A percentile compares a stretch with the other conserved stretches of the same genome.
These are phyloP conservation scores for Syndactyla subalaris DNA, from an alignment of 2,797 vertebrate species.

Conservation along the genomic window DNA sequence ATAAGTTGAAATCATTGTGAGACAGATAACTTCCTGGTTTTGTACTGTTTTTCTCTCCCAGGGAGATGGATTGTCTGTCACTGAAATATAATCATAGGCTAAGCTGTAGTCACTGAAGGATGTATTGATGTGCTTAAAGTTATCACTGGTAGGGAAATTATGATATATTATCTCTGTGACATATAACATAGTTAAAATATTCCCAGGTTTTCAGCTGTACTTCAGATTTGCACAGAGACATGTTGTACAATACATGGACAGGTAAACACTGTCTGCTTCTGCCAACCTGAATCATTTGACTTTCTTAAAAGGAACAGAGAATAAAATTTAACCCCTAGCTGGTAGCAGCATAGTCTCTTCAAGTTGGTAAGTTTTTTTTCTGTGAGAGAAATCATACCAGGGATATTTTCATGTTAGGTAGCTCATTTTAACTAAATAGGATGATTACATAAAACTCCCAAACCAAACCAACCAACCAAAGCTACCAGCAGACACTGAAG, in stretches of 20 bases:
- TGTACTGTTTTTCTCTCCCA: not conserved
- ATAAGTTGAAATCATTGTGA: not conserved
- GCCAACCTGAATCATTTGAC: not conserved
- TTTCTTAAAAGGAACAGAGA: not conserved
- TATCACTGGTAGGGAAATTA: not conserved
- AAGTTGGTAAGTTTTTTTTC: not conserved
- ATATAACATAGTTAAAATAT: not conserved
- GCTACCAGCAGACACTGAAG: not conserved
- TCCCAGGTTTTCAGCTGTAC: not conserved
- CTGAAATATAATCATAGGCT: not conserved
- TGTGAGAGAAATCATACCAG: not conserved
- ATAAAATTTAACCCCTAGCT: not conserved
- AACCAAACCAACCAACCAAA: not conserved
- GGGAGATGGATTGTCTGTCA: not conserved
- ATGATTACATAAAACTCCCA: not conserved
- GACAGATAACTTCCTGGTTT: not conserved
- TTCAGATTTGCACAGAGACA: not conserved
- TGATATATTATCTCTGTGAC: not conserved
- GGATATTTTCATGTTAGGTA: not conserved
- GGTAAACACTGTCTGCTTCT: not conserved
- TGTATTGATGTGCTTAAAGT: not conserved
- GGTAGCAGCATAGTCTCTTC: not conserved
- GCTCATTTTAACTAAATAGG: not conserved
- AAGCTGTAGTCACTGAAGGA: not conserved
- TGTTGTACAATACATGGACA: not conserved